Conservation (phyloP, 2,113 vertebrate species). For the Cyphotilapia sp. region DNA sequence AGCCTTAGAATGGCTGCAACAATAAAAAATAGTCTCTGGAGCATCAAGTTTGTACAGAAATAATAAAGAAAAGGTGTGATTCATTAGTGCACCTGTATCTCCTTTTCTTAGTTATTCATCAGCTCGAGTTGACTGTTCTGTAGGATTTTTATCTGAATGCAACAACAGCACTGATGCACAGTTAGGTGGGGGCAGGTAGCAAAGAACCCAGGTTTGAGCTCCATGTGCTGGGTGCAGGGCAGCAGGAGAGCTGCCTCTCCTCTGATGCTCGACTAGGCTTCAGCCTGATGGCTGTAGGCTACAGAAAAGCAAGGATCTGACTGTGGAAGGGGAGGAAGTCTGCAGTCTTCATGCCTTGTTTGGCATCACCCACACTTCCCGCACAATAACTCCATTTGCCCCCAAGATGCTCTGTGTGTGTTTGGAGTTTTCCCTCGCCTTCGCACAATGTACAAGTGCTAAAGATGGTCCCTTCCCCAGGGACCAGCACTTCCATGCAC, state of each 20-base stretch:
- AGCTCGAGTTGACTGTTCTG: background rate
- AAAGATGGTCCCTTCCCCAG: slow-evolving; percentile 67
- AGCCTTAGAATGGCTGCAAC: background rate
- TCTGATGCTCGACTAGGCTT: slow-evolving; percentile 61
- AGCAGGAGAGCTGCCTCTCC: slow-evolving; percentile 10
- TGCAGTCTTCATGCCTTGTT: slow-evolving; percentile 74
- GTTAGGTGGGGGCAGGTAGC: background rate
- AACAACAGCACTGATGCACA: background rate
- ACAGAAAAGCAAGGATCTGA: slow-evolving; percentile 50
- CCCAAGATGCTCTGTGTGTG: slow-evolving; percentile 57
- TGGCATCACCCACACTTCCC: slow-evolving; percentile 69
- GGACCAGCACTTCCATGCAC: slow-evolving; percentile 63
- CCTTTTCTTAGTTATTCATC: background rate
- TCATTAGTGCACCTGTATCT: background rate
- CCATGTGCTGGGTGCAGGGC: slow-evolving; percentile 22
- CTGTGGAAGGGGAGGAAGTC: slow-evolving; percentile 53
- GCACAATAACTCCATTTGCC: slow-evolving; percentile 74
- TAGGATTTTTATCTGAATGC: background rate
- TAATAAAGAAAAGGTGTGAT: background rate
- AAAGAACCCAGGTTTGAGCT: slow-evolving; percentile 19
- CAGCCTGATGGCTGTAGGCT: slow-evolving; percentile 60
- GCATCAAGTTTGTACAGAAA: background rate
- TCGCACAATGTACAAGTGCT: slow-evolving; percentile 56
- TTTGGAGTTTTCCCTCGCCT: slow-evolving; percentile 33
- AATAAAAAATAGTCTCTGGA: background rate